Evolutionary conservation across 2,797 vertebrate species (phyloP).

Genomic region (Bucorvus abyssinicus): DNA sequence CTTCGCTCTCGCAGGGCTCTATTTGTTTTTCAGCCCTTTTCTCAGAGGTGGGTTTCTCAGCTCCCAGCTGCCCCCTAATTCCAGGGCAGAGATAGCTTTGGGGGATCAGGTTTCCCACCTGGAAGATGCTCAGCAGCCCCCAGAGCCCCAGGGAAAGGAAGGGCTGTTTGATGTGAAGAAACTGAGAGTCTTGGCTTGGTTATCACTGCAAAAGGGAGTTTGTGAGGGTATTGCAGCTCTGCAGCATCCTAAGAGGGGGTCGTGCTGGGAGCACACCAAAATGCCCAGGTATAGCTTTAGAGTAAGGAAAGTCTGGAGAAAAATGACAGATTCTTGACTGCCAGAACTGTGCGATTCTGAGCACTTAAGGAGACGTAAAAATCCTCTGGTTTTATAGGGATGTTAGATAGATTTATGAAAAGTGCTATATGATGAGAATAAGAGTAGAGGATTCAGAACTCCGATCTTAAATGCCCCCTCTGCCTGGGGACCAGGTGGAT

Average conservation of each 20-base stretch:
- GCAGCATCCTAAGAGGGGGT: neutral
- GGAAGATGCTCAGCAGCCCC: neutral
- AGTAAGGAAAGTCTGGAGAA: neutral
- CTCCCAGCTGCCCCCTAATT: neutral
- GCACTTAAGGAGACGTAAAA: neutral
- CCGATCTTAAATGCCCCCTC: neutral
- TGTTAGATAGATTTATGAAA: neutral
- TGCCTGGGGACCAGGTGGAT: neutral
- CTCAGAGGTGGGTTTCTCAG: neutral
- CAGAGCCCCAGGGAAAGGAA: neutral
- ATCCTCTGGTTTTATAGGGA: neutral
- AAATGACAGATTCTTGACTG: neutral
- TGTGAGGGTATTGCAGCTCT: fast-evolving
- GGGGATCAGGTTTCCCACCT: neutral
- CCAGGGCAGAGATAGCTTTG: neutral
- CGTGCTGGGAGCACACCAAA: fast-evolving
- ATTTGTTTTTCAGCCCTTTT: neutral
- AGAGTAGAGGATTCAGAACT: neutral
- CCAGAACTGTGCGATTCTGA: neutral
- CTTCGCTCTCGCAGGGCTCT: neutral
- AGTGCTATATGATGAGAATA: fast-evolving
- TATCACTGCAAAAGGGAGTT: neutral
- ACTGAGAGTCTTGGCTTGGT: neutral
- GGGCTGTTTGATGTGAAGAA: neutral
- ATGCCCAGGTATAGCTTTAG: neutral